phyloP scores from a whole-genome alignment of 2,888 invertebrate genomes.

The Scrobipalpa costella region DNA sequence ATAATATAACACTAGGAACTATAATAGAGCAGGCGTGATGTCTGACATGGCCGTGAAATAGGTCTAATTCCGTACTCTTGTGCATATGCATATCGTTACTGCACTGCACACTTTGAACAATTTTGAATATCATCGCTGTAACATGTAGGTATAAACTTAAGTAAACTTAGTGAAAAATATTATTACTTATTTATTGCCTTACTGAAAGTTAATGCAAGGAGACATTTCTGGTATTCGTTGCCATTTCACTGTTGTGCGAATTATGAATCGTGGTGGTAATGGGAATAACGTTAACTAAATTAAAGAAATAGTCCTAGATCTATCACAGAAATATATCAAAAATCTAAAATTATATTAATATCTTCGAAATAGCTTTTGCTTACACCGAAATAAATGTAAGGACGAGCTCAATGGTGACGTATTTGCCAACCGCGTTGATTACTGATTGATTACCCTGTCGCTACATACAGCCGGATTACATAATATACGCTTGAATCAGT shows the following conservation, averaged over 20 bases:
- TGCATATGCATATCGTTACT: neutral
- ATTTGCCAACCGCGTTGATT: conserved; percentile 3
- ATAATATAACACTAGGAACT: conserved; percentile 65
- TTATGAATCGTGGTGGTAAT: neutral
- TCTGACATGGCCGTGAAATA: conserved; percentile 24
- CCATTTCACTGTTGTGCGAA: neutral
- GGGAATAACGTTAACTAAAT: conserved; percentile 23
- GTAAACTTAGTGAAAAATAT: neutral
- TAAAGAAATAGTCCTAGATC: conserved; percentile 65
- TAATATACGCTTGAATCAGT: conserved; percentile 6
- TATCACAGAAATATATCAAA: conserved; percentile 79
- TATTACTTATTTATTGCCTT: neutral
- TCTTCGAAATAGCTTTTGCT: conserved; percentile 24
- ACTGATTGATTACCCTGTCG: conserved; percentile 10
- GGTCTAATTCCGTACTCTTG: neutral
- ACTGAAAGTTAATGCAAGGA: conserved; percentile 1
- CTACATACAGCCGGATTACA: conserved; percentile 12
- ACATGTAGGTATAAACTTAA: neutral
- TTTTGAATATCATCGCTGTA: neutral
- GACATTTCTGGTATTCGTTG: conserved; percentile 1
- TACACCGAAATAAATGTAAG: conserved; percentile 21
- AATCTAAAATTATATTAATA: conserved; percentile 43
- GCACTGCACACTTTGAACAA: conserved; percentile 6
- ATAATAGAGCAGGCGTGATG: conserved; percentile 48
- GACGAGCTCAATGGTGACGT: conserved; percentile 8